Percentiles rank a stretch among this genome's conserved stretches.
phyloP scores from a whole-genome alignment of 2,888 invertebrate genomes.

The Acronicta leporina region DNA sequence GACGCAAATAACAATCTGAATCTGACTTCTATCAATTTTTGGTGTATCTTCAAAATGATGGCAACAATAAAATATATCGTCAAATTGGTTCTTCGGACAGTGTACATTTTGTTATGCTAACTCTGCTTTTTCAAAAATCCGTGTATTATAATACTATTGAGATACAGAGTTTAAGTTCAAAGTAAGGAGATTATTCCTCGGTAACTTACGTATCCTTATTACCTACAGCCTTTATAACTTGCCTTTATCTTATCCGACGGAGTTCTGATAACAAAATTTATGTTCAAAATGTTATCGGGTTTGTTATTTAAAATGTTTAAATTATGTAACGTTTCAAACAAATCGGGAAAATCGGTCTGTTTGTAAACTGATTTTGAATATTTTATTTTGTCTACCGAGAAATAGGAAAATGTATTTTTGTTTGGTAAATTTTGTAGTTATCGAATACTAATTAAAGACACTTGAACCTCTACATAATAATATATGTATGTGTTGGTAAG shows the following conservation, averaged over 20 bases:
- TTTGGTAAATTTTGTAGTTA: constrained; percentile 6
- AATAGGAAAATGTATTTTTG: constrained; percentile 18
- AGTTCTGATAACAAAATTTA: constrained; percentile 69
- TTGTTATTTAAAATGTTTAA: constrained; percentile 49
- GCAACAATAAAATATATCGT: too few species aligned
- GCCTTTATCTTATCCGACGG: constrained; percentile 65
- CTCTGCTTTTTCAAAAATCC: too few species aligned
- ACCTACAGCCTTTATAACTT: constrained; percentile 62
- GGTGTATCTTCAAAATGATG: too few species aligned
- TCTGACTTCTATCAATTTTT: too few species aligned
- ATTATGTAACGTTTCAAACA: constrained; percentile 52
- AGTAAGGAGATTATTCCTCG: constrained; percentile 25
- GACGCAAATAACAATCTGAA: too few species aligned
- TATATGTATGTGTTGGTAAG: too few species aligned
- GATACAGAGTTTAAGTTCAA: constrained; percentile 30
- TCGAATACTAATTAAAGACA: too few species aligned
- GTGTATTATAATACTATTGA: too few species aligned
- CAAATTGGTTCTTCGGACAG: too few species aligned
- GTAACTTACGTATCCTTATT: constrained; percentile 25
- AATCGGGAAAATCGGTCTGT: constrained; percentile 40
- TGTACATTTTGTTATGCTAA: too few species aligned
- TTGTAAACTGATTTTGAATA: constrained; percentile 32
- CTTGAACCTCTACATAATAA: too few species aligned
- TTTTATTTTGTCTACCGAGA: constrained; percentile 27
- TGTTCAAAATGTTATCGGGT: constrained; percentile 52